Evolutionary conservation across 2,797 vertebrate genomes (phyloP), one percentile per base, ranked within the genome.

Genomic region (Myotis myotis): DNA sequence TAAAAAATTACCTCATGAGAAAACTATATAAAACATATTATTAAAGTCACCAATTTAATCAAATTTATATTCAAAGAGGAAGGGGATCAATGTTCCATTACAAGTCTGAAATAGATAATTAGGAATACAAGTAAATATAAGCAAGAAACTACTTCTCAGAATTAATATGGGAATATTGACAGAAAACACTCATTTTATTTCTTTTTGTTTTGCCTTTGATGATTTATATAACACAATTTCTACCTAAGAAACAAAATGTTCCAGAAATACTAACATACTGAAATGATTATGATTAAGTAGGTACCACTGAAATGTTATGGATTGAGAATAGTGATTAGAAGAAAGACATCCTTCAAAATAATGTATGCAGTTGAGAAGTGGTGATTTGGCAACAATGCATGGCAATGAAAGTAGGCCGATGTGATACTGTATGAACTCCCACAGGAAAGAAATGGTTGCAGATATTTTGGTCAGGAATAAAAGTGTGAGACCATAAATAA

Each of bases 321-420:
- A 68, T 28, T 72, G 41, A 92, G n/a, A 92, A 25, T 28, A 79
- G 28, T 86, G 44, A 84, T 74, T 64, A 71, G 11, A 72, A 68
- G n/a, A 89, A 79, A 53, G 62, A 85, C 13, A 62, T 38, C 89
- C 95, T 85, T 92, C 68, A 90, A 94, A 92, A 30, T 89, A 64
- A 60, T 79, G 1, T 22, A n/a, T 81, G 8, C 51, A 44, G 9
- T 79, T 66, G 15, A 92, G 75, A 85, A 82, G 38, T 33, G 8
- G 23, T 80, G 9, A 30, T 72, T 83, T 76, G 81, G 15, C 57
- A 80, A 36, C 5, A 60, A 28, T 57, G 8, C 38, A 15, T 38
- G 25, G 13, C 19, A 78, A 5, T 57, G 25, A 91, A 80, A 87
- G 22, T 72, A 89, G 47, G 33, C 5, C 11, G 76, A 23, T 49